Evolutionary conservation across 2,113 vertebrate species (phyloP), one percentile per base, ranked within the genome.

Genomic region (Catharus minimus): DNA sequence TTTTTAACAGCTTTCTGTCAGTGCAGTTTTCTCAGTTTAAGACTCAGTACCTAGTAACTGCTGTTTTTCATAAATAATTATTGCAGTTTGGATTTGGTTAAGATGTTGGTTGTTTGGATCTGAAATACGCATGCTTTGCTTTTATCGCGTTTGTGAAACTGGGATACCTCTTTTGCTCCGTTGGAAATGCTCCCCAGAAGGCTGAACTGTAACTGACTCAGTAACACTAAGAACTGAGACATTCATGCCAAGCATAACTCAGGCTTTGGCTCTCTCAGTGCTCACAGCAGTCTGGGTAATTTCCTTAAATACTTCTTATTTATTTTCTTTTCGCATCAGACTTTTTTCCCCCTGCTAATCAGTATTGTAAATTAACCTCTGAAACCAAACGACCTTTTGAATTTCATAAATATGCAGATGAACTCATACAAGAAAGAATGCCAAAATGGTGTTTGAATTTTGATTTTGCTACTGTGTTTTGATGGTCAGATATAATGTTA

Each of bases 171-270:
- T 75, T 78, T 67, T 90, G 10, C 58, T 88, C 17, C 1, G 1
- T 6, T 60, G 43, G n/a, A 86, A 86, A 50, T 80, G 38, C 20
- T 74, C 2, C n/a, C 32, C 49, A 88, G 60, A 83, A 94, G 18
- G 33, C 50, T 83, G 76, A 91, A 83, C 72, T 88, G 24, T 62
- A 76, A 58, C 64, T 22, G 30, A 17, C 43, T 80, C 64, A 52
- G 43, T 65, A 66, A 71, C 76, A 90, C 44, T 3, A 50, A 85
- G 33, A 85, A 52, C 53, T 27, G 71, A 15, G 26, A 61, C 1
- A 1, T 61, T 86, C 26, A 47, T 71, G 86, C 93, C 90, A 93
- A 93, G 43, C 57, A 56, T 65, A 95, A 93, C 41, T 90, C 38
- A 44, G 33, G 27, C 66, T 76, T 86, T 89, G 81, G 77, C 62